Evolutionary conservation across 2,113 vertebrate genomes (phyloP).

Genomic region (Sapajus apella): DNA sequence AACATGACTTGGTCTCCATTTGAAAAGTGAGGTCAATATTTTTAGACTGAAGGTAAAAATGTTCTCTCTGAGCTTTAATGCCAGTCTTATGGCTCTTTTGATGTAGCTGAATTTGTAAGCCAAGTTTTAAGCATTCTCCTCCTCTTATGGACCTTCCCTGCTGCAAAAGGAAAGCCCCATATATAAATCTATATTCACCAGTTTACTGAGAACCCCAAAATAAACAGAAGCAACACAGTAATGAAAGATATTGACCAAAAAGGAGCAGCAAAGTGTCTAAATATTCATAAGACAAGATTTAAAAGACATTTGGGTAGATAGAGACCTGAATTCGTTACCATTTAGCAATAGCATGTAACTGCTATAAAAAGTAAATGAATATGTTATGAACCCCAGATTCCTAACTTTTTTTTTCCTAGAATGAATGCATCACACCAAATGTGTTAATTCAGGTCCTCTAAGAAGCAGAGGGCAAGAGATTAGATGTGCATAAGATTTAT

Average conservation of each 20-base stretch:
- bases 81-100: neutral
- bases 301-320: neutral
- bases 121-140: neutral
- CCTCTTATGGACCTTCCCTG: neutral
- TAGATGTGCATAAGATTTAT: neutral
- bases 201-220: neutral
- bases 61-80: neutral
- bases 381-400: neutral
- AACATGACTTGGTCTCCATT: neutral
- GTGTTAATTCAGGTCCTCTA: neutral
- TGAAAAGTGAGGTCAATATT: conserved; percentile 30
- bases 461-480: neutral
- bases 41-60: neutral
- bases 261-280: conserved; percentile 62
- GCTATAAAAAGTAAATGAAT: neutral
- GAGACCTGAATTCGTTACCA: neutral
- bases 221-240: neutral
- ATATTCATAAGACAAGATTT: neutral
- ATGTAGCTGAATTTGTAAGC: too few species aligned
- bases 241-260: conserved; percentile 60
- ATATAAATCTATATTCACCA: neutral
- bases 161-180: neutral
- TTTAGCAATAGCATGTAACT: neutral
- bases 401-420: neutral
- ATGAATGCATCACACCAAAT: neutral